Percentiles rank a stretch among this genome's conserved stretches.
Conservation (phyloP, 1,140 invertebrate species). For the Pseudomyrmex concolor region DNA sequence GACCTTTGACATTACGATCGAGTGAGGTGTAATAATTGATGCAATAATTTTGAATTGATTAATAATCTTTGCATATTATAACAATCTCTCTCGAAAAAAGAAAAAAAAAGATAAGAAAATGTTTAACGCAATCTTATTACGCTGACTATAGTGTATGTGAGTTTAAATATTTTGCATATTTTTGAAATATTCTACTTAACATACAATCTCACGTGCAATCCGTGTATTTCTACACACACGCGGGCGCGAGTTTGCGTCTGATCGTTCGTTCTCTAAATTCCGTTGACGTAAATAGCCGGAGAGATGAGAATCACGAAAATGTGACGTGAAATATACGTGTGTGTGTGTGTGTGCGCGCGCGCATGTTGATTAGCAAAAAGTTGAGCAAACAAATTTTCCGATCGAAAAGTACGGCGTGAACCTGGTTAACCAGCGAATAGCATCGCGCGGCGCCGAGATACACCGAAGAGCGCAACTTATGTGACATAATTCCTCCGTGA, state of each 20-base stretch:
- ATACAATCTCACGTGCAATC: background rate
- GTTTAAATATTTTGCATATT: background rate
- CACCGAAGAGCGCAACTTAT: slow-evolving; percentile 10
- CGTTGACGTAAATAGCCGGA: slow-evolving; percentile 14
- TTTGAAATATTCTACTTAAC: background rate
- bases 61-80: too few species aligned
- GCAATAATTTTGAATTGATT: too few species aligned
- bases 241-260: background rate
- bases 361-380: background rate
- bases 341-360: too few species aligned
- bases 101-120: too few species aligned
- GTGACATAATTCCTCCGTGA: slow-evolving; percentile 46
- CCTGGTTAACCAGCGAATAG: background rate
- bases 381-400: slow-evolving; percentile 3
- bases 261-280: background rate
- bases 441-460: slow-evolving; percentile 9
- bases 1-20: too few species aligned
- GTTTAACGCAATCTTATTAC: too few species aligned
- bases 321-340: background rate
- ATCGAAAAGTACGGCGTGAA: background rate
- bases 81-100: too few species aligned
- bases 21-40: too few species aligned
- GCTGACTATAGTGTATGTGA: too few species aligned
- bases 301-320: background rate
- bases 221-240: background rate